Base-by-base conservation (phyloP, 2,888 invertebrate species). In the Eupelmus urozonus region DNA sequence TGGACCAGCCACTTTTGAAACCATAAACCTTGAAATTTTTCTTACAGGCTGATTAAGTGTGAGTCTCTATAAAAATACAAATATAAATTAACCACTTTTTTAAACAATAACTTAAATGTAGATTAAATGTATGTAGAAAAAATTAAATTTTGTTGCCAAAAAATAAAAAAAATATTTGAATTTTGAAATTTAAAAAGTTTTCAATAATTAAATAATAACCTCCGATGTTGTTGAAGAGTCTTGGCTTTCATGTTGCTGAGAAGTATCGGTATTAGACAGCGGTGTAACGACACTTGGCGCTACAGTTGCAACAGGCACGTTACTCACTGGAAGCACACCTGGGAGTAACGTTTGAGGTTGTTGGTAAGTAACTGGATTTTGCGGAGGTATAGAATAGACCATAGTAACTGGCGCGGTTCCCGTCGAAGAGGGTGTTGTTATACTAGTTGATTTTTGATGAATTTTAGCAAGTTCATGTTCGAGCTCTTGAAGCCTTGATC, bases 1-100 rank as follows among this genome's bases (percentile, higher is more conserved):
- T 66, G 89, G 88, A 73, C 89, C 89, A 79, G 88, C 85, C 79
- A 89, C 89, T 85, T 88, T 90, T 2, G 89, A 90, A 85, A 96
- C 96, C 90, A 95, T 92, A 90, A 96, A 96, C 84, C 96, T 91
- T 40, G 96, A 96, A 86, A 96, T 94, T 89, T 96, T 96, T 82
- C 95, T 91, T 53, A 92, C 91, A 63, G 92, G 92, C 81, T 88
- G 89, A 80, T 70, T 80, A 40, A 83, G 73, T 60, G 82, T 80
- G n/a, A 80, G 16, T 59, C 82, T 83, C 81, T 84, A 53, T 53
- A 53, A 18, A 49, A 49, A 49, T 2, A 49, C 3, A 49, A 16
- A n/a, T 49, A 9, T 16, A n/a, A 49, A 13, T 9, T 4, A 16
- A 49, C 13, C 49, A 49, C 7, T 49, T 9, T 49, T 49, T 13